Evolutionary conservation across 2,113 vertebrate species (phyloP).

Genomic region (Albula glossodonta): DNA sequence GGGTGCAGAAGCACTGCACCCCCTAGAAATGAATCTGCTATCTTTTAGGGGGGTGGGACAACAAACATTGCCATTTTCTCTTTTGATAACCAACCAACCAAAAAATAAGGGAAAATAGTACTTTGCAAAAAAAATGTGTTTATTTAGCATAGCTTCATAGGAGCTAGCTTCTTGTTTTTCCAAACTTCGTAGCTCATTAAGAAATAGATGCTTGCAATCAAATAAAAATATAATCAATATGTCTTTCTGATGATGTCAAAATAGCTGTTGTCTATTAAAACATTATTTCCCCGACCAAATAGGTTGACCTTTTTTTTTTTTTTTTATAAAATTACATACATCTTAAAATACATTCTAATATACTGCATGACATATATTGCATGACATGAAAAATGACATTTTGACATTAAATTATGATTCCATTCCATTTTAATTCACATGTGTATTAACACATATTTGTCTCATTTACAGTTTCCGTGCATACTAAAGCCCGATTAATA

Average conservation of each 20-base stretch:
- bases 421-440: neutral
- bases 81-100: neutral
- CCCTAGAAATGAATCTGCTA: neutral
- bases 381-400: constrained; percentile 5
- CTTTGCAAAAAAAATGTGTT: neutral
- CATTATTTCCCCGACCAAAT: neutral
- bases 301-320: neutral
- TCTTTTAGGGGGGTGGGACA: neutral
- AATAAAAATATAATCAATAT: neutral
- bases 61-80: neutral
- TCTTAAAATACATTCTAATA: neutral
- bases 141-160: constrained; percentile 1
- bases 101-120: neutral
- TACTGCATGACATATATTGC: neutral
- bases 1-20: neutral
- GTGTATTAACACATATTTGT: neutral
- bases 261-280: neutral
- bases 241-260: neutral
- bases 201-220: neutral
- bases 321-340: neutral
- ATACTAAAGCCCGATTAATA: constrained; percentile 3
- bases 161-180: neutral
- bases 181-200: neutral
- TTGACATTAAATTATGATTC: neutral
- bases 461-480: constrained; percentile 4